phyloP scores from a whole-genome alignment of 1,140 invertebrate genomes.

The Lordiphosa clarofinis region DNA sequence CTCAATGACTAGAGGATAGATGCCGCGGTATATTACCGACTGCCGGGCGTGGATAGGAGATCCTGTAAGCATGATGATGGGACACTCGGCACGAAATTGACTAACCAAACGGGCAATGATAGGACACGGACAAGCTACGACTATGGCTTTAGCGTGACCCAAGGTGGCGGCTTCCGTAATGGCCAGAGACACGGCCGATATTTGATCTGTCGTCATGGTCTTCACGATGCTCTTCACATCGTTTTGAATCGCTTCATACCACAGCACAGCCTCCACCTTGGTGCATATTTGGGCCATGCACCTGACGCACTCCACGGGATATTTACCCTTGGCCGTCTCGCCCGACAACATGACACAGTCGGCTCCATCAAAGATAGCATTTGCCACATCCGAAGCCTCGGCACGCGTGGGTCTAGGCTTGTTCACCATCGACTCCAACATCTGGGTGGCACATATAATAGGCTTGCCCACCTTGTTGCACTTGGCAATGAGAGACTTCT shows the following conservation, averaged over 20 bases:
- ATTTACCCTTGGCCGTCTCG: slow-evolving; percentile 98
- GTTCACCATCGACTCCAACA: slow-evolving; percentile 98
- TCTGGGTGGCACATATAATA: slow-evolving; percentile 98
- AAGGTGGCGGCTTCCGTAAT: slow-evolving; percentile 34
- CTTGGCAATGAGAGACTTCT: slow-evolving; percentile 96
- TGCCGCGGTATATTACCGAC: slow-evolving; percentile 32
- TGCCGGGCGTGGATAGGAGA: slow-evolving; percentile 21
- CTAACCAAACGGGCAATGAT: slow-evolving; percentile 40
- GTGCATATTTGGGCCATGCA: slow-evolving; percentile 50
- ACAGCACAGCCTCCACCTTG: slow-evolving; percentile 46
- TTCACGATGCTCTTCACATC: slow-evolving; percentile 26
- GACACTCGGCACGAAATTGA: slow-evolving; percentile 42
- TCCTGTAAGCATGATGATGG: slow-evolving; percentile 42
- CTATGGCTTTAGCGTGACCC: slow-evolving; percentile 38
- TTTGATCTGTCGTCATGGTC: slow-evolving; percentile 10
- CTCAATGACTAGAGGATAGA: slow-evolving; percentile 41
- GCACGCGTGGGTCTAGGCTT: slow-evolving; percentile 96
- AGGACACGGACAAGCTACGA: slow-evolving; percentile 37
- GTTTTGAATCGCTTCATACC: slow-evolving; percentile 51
- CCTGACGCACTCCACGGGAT: slow-evolving; percentile 86
- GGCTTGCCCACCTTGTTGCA: slow-evolving; percentile 96
- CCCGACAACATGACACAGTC: slow-evolving; percentile 98
- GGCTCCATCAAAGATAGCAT: slow-evolving; percentile 97
- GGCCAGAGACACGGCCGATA: slow-evolving; percentile 36
- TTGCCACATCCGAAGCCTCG: slow-evolving; percentile 98